These are phyloP conservation scores for Platycercus adscitus DNA, from an alignment of 2,113 vertebrate species.

Conservation along the genomic window DNA sequence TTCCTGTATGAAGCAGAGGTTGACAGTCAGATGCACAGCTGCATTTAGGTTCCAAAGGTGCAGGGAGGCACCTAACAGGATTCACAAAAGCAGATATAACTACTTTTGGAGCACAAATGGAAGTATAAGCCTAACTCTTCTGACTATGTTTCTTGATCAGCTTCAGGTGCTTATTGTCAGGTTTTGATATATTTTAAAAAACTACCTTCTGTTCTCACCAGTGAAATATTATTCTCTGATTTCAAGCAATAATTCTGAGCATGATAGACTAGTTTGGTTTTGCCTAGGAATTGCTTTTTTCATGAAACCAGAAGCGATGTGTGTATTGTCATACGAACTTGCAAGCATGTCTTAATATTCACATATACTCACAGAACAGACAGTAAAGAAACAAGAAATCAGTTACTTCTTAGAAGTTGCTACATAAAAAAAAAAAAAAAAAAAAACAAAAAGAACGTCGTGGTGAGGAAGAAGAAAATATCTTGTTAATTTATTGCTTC, in stretches of 20 bases:
- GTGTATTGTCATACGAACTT: background rate
- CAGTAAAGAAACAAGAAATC: background rate
- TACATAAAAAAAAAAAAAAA: background rate
- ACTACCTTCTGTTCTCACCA: rapidly evolving
- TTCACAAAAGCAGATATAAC: background rate
- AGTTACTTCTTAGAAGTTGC: background rate
- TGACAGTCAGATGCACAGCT: background rate
- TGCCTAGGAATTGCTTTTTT: background rate
- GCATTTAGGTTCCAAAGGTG: background rate
- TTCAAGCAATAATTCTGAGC: background rate
- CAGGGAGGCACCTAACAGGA: background rate
- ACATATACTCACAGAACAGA: background rate
- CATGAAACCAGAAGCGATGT: background rate
- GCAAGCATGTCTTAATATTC: background rate
- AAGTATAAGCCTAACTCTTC: background rate
- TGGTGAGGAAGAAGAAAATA: background rate
- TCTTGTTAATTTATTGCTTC: background rate
- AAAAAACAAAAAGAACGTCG: background rate
- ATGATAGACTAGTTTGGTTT: background rate
- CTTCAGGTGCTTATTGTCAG: background rate
- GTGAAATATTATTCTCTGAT: background rate
- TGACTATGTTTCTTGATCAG: background rate
- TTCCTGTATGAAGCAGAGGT: background rate
- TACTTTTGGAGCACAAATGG: background rate
- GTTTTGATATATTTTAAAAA: background rate